Evolutionary conservation across 64 coral and sea anemone genomes (phyloP).

Genomic region (Astreopora myriophthalma): DNA sequence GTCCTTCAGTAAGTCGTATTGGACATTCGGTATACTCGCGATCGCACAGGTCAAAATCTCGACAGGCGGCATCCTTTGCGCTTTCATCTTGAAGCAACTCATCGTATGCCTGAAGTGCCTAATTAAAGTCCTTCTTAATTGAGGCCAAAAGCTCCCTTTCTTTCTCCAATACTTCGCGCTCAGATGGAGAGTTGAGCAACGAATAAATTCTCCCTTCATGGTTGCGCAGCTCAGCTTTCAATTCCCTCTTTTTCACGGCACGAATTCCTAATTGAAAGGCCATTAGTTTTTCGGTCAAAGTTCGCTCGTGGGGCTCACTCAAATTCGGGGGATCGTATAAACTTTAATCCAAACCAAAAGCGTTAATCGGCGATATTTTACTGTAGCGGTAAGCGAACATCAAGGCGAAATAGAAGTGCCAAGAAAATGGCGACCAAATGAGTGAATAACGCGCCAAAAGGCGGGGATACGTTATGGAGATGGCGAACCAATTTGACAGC

Average conservation of each 20-base stretch:
- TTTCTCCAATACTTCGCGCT: background rate
- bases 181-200: background rate
- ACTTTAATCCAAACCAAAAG: too few relatives aligned
- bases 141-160: background rate
- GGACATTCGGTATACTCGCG: constrained; percentile 48
- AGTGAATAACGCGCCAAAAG: too few relatives aligned
- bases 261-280: constrained; percentile 26
- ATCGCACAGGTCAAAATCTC: constrained; percentile 58
- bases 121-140: constrained; percentile 57
- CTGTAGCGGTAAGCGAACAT: too few relatives aligned
- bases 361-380: too few relatives aligned
- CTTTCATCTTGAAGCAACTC: constrained; percentile 42
- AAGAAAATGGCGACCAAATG: too few relatives aligned
- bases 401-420: too few relatives aligned
- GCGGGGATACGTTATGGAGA: too few relatives aligned
- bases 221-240: background rate
- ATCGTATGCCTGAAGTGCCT: constrained; percentile 15
- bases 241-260: background rate
- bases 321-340: too few relatives aligned
- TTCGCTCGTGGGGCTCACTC: too few relatives aligned
- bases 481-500: too few relatives aligned
- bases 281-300: constrained; percentile 49
- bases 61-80: constrained; percentile 39
- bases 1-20: constrained; percentile 21
- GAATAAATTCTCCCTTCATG: background rate